Percentiles rank a stretch among this genome's conserved stretches.
phyloP scores from a whole-genome alignment of 2,113 vertebrate genomes.

The Tapirus terrestris region DNA sequence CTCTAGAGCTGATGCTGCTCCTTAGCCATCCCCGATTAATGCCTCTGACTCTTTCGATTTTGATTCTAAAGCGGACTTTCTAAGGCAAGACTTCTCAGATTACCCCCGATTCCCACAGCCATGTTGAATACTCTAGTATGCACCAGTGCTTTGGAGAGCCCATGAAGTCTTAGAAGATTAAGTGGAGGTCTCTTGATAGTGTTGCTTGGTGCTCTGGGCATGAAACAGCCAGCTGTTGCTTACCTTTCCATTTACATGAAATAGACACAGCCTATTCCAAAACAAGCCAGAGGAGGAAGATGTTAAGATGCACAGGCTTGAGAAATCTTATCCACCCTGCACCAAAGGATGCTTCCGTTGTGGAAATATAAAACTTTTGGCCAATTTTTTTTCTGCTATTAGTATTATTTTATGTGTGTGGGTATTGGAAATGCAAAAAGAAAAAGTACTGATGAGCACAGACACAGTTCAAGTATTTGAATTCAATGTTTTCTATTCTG shows the following conservation, averaged over 20 bases:
- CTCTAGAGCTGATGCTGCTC: not conserved
- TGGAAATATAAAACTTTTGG: not conserved
- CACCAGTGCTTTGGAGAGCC: fast-evolving
- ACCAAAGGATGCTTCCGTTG: not conserved
- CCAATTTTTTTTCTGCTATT: not conserved
- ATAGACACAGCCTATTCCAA: not conserved
- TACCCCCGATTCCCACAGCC: fast-evolving
- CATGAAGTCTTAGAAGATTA: not conserved
- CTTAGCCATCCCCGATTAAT: not conserved
- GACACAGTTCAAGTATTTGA: not conserved
- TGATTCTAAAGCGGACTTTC: not conserved
- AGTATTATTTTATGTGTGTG: not conserved
- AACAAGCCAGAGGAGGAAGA: not conserved
- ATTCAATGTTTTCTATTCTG: not conserved
- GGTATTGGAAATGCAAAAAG: not conserved
- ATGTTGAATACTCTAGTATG: not conserved
- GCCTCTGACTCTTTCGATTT: not conserved
- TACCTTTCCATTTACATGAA: not conserved
- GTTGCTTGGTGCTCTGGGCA: not conserved
- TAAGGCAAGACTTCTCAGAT: not conserved
- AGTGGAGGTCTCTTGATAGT: fast-evolving
- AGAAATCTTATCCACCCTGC: not conserved
- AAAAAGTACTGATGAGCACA: not conserved
- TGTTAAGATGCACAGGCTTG: not conserved
- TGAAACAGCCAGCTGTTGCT: not conserved